These are phyloP conservation scores for Drosophila miranda DNA, from an alignment of 1,140 invertebrate genomes.

Conservation along the genomic window DNA sequence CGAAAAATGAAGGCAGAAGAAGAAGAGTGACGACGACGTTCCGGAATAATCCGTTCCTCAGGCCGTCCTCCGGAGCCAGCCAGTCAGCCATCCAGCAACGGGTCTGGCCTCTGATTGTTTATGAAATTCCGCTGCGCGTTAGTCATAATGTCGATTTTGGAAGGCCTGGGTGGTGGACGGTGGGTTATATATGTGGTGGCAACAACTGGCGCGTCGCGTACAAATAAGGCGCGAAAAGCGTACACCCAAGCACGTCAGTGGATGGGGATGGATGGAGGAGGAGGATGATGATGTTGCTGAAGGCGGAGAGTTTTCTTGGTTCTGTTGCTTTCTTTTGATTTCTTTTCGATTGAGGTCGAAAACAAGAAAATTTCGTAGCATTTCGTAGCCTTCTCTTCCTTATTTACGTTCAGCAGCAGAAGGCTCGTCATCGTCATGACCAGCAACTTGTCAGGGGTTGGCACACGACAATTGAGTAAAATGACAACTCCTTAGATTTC, in stretches of 20 bases:
- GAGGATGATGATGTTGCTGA: neutral
- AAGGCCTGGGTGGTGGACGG: conserved; percentile 21
- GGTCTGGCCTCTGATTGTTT: conserved; percentile 54
- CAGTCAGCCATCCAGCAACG: neutral
- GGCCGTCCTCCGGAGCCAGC: conserved; percentile 41
- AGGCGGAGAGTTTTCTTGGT: conserved; percentile 19
- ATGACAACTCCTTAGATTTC: conserved; percentile 1
- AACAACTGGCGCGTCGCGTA: conserved; percentile 48
- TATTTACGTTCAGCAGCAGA: conserved; percentile 28
- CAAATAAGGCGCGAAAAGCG: conserved; percentile 75
- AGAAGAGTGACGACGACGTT: no score
- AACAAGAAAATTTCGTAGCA: conserved; percentile 37
- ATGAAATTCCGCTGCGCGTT: conserved; percentile 66
- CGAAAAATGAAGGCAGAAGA: conserved; percentile 4
- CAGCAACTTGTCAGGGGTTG: conserved; percentile 21
- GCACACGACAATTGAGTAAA: conserved; percentile 26
- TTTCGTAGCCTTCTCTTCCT: conserved; percentile 32
- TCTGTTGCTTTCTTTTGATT: conserved; percentile 54
- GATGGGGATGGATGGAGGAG: neutral
- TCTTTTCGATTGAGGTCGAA: conserved; percentile 53
- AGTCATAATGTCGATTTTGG: conserved; percentile 50
- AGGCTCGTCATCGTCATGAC: conserved; percentile 7
- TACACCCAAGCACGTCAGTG: conserved; percentile 34
- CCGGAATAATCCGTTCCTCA: conserved; percentile 19
- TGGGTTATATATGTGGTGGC: conserved; percentile 22